These are phyloP conservation scores for Vidua macroura DNA, from an alignment of 2,113 vertebrate species.

Conservation along the genomic window DNA sequence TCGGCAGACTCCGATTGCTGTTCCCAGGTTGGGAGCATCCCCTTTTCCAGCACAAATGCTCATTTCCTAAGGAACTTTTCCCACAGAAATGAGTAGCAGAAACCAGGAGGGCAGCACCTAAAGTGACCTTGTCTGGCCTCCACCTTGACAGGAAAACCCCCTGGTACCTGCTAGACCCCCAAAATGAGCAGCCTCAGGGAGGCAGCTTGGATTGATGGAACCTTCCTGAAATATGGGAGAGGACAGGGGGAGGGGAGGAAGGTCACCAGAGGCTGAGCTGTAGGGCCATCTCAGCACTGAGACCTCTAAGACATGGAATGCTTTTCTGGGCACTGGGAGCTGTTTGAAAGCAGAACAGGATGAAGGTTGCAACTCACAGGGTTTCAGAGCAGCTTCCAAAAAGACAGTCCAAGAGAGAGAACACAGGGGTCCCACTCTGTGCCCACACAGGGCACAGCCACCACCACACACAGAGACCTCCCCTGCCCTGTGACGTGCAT, in stretches of 20 bases:
- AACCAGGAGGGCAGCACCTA: neutral
- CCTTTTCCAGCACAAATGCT: neutral
- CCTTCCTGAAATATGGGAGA: neutral
- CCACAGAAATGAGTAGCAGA: neutral
- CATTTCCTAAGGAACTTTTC: neutral
- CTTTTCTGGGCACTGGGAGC: neutral
- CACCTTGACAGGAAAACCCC: neutral
- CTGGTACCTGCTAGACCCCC: neutral
- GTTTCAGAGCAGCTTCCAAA: neutral
- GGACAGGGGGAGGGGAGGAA: neutral
- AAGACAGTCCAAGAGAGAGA: neutral
- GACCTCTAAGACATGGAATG: neutral
- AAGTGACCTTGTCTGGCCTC: neutral
- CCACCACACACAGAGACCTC: neutral
- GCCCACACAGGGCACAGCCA: accelerated
- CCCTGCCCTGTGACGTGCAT: accelerated
- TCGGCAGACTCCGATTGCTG: accelerated
- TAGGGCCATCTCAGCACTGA: neutral
- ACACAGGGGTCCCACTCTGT: neutral
- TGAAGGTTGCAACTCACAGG: neutral
- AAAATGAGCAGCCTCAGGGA: neutral
- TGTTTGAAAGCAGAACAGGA: neutral
- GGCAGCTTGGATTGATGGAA: neutral
- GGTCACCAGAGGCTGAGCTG: neutral
- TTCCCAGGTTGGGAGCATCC: neutral